These are phyloP conservation scores for Doris montereyensis DNA, from an alignment of 2,888 invertebrate species.

Conservation along the genomic window DNA sequence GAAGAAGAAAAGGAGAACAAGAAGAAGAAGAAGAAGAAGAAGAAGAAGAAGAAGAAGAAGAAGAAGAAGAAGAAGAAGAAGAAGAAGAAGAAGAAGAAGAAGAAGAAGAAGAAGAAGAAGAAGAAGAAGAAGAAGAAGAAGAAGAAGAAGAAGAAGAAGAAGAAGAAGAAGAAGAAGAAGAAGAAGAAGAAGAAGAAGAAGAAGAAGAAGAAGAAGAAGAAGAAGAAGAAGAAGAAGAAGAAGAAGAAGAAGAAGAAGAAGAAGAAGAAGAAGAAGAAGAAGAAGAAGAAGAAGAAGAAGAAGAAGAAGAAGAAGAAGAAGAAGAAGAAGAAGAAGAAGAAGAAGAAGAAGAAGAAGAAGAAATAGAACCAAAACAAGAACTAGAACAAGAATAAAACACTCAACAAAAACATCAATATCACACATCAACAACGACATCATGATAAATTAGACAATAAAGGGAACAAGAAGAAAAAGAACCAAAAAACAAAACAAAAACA, in stretches of 20 bases:
- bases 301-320: no score
- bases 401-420: not conserved
- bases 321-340: no score
- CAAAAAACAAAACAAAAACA: no score
- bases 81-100: not conserved
- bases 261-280: conserved; percentile 30
- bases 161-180: conserved; percentile 15
- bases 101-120: conserved; percentile 31
- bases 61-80: not conserved
- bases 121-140: conserved; percentile 19
- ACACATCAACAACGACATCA: no score
- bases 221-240: not conserved
- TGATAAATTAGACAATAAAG: no score
- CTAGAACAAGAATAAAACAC: not conserved
- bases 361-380: no score
- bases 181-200: conserved; percentile 13
- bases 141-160: conserved; percentile 13
- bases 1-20: not conserved
- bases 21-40: conserved; percentile 8
- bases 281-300: no score
- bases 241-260: conserved; percentile 12
- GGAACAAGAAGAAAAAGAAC: no score
- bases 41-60: not conserved
- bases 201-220: conserved; percentile 6
- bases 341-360: not conserved